A percentile compares a stretch with the other conserved stretches of the same genome.
Conservation (phyloP, 2,797 vertebrate species). For the Xerus rutilus region DNA sequence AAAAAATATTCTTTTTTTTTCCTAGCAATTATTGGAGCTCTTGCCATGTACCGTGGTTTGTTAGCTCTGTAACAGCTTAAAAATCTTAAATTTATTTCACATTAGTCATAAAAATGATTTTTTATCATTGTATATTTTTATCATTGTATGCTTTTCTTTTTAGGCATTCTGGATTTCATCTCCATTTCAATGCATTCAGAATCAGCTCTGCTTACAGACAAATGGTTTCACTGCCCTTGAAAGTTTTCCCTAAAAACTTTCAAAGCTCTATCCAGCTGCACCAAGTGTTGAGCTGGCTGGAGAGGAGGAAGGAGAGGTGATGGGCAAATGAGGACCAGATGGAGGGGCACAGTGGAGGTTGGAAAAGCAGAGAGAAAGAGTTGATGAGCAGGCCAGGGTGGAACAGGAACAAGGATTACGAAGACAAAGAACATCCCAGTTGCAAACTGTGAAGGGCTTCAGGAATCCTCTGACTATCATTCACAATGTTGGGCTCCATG, state of each 20-base stretch:
- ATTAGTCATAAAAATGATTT: conserved; percentile 47
- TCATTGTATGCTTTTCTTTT: conserved; percentile 63
- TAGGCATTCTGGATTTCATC: conserved; percentile 50
- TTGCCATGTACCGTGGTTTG: conserved; percentile 48
- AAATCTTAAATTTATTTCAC: conserved; percentile 71
- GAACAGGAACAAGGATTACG: not conserved
- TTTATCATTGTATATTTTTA: conserved; percentile 49
- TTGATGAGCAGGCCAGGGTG: not conserved
- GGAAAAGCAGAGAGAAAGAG: not conserved
- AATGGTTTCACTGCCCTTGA: conserved; percentile 46
- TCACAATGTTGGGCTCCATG: not conserved
- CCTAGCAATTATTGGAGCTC: conserved; percentile 36
- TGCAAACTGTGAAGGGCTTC: not conserved
- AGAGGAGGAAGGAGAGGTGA: not conserved
- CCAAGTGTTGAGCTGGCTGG: not conserved
- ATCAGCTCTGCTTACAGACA: conserved; percentile 49
- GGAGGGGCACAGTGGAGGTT: not conserved
- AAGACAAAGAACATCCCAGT: not conserved
- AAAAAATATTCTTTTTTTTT: conserved; percentile 61
- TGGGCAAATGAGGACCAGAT: not conserved
- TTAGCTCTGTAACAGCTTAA: conserved; percentile 58
- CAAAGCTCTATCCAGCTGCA: not conserved
- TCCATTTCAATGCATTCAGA: not conserved
- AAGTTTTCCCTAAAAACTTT: conserved; percentile 46
- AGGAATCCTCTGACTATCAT: conserved; percentile 5